Base-by-base conservation (phyloP, 1,140 invertebrate genomes). In the Ephestia elutella region DNA sequence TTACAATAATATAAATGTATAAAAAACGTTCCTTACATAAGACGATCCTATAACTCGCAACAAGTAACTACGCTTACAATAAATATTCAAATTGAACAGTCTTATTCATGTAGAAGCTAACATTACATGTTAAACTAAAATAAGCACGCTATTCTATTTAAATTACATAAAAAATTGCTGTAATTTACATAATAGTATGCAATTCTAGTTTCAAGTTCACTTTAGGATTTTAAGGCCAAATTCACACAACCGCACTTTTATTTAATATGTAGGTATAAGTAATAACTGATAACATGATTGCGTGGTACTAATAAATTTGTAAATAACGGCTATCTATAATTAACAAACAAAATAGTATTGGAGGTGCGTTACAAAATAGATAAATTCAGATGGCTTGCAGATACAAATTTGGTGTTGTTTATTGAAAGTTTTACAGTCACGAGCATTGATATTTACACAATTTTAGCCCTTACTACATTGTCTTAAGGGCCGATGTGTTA, bases 31-130 rank as follows among this genome's bases (percentile, higher is more conserved):
- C 32, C 32, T 35, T 35, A 35, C 32, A 5, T 35, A 35, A 5
- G 10, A 35, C 7, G 32, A 35, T 35, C 13, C 10, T 35, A 35
- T 13, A 35, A 35, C 32, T 4, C 32, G 32, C 13, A 35, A 9
- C 8, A 35, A 50, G 0, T 2, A 3, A 25, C 49, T 50, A 50
- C 13, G 13, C 49, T 50, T 50, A 50, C 18, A 50, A 50, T 20
- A 50, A 50, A 50, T 50, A 50, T 50, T 50, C 18, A 50, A 50
- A 50, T 3, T 20, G 49, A 49, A 8, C 49, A 50, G 49, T 50
- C 49, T 50, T 50, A 20, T 50, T 10, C 32, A 35, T 10, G 8
- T 35, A 11, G 9, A 35, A 9, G 32, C 9, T 35, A 11, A 35
- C 9, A 35, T 35, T 35, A 35, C 32, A 5, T 2, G 8, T 35